Evolutionary conservation across 2,888 invertebrate species (phyloP), one percentile per base, ranked within the genome.

Genomic region (Eubasilissa splendida): DNA sequence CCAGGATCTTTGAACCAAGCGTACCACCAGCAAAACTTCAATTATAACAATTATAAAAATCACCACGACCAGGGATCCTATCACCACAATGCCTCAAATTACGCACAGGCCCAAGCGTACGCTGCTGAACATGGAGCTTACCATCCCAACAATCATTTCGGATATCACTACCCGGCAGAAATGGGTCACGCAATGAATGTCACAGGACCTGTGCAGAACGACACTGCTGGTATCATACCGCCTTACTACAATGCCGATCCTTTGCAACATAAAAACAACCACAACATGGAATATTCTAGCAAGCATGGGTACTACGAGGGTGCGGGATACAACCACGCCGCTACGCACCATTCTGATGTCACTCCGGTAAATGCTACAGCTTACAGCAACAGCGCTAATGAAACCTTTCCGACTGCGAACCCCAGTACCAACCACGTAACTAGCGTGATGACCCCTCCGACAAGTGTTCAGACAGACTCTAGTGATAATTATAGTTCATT

Each of bases 401-500:
- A 83, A 14, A 58, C 79, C 53, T 83, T 83, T 54, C 75, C 82
- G 3, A 65, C 83, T 10, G 75, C 83, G 2, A 80, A 82, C 54
- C 82, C 82, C 5, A 85, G 75, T 31, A 68, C 76, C 54, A 81
- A 80, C 59, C 84, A 84, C 63, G 83, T 82, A 22, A 82, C 83
- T 33, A 84, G 83, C 63, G 90, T 92, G 52, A 92, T 92, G 89
- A 92, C 93, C 10, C 92, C 93, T 8, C 93, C 93, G 0, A 89
- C 90, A 65, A 91, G 89, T 85, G 89, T 89, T 60, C 91, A 90
- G 84, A 90, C 90, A 1, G 94, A 94, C 84, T 91, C 92, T 83
- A 91, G 89, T 82, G 94, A 94, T 81, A 91, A 91, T 82, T 95
- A 94, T 87, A 93, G 92, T 84, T 93, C 92, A 80, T 94, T 93